Conservation (phyloP, 2,113 vertebrate species). For the Orientallactaga bullata region DNA sequence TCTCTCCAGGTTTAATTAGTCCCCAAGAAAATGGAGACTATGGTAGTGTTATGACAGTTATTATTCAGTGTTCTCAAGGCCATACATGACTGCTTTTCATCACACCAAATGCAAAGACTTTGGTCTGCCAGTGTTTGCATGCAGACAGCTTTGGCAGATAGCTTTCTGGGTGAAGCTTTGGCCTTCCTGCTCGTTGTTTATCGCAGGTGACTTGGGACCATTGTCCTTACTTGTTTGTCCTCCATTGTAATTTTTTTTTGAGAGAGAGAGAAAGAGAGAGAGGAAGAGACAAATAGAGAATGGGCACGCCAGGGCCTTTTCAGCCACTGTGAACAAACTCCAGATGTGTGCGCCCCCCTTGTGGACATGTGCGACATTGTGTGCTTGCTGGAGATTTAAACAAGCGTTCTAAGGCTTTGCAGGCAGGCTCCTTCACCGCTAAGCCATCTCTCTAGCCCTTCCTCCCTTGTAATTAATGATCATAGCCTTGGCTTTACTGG, state of each 20-base stretch:
- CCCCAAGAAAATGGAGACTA: neutral
- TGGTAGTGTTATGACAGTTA: neutral
- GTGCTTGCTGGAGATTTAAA: too few species aligned
- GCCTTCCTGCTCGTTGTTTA: neutral
- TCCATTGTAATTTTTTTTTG: neutral
- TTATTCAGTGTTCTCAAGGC: neutral
- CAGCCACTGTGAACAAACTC: too few species aligned
- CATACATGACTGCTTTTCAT: neutral
- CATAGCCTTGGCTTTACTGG: neutral
- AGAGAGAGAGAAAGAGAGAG: too few species aligned
- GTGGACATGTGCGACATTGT: too few species aligned
- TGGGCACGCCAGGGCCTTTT: too few species aligned
- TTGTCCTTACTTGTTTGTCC: neutral
- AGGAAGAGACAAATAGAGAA: too few species aligned
- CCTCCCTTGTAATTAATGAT: neutral
- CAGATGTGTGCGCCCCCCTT: too few species aligned
- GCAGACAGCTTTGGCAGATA: too few species aligned
- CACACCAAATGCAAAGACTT: neutral
- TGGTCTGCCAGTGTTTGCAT: neutral
- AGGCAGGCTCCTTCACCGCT: too few species aligned
- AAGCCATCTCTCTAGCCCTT: too few species aligned
- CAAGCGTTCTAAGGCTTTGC: too few species aligned
- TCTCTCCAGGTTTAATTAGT: constrained; percentile 2
- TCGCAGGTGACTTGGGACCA: neutral
- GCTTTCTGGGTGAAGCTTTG: neutral